phyloP scores from a whole-genome alignment of 2,888 invertebrate species.

The Scelioninae gen. 1 region DNA sequence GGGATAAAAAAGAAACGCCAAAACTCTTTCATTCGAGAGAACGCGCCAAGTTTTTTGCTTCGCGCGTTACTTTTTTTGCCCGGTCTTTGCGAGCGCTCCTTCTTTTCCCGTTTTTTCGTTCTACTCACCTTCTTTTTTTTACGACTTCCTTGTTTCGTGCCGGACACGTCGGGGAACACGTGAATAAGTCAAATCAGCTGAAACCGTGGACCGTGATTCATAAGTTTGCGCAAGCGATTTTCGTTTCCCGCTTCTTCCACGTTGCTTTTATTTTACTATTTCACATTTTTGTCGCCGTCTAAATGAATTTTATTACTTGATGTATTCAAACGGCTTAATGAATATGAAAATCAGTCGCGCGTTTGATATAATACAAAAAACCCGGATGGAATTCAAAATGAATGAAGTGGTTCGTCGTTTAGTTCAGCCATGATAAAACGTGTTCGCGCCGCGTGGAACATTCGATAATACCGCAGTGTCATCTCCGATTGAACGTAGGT shows the following conservation, averaged over 20 bases:
- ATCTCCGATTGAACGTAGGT: conserved; percentile 58
- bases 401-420: conserved; percentile 26
- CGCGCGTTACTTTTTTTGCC: conserved; percentile 24
- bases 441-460: conserved; percentile 38
- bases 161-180: conserved; percentile 33
- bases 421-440: conserved; percentile 42
- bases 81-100: conserved; percentile 4
- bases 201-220: conserved; percentile 19
- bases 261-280: not conserved
- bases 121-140: conserved; percentile 4
- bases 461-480: conserved; percentile 67
- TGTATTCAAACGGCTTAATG: conserved; percentile 30
- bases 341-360: conserved; percentile 49
- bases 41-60: conserved; percentile 59
- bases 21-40: conserved; percentile 59
- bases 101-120: conserved; percentile 18
- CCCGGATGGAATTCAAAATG: conserved; percentile 33
- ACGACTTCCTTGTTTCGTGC: conserved; percentile 38
- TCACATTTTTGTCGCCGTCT: conserved; percentile 15
- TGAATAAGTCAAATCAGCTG: conserved; percentile 58
- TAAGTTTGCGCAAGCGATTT: conserved; percentile 49
- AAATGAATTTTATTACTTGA: conserved; percentile 44
- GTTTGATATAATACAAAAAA: conserved; percentile 4
- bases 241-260: too few species aligned
- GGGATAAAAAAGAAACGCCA: conserved; percentile 53